These are phyloP conservation scores for Heliothis peltigera DNA, from an alignment of 2,888 invertebrate genomes.

Conservation along the genomic window DNA sequence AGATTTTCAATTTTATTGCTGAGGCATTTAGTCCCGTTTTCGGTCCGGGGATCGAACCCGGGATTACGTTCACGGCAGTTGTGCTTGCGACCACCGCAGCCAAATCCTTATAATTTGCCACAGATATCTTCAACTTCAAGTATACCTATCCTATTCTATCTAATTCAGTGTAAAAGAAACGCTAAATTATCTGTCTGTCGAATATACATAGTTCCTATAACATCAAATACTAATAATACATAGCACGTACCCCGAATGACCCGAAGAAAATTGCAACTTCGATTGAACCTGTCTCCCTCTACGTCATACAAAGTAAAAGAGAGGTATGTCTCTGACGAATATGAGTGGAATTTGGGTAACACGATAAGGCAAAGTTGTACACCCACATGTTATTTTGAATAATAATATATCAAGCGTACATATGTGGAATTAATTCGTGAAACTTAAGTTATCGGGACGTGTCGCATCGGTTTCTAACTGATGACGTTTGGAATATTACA, in stretches of 20 bases:
- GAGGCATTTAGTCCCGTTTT: too few relatives aligned
- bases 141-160: constrained; percentile 20
- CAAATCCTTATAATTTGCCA: too few relatives aligned
- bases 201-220: constrained; percentile 3
- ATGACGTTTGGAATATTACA: constrained; percentile 24
- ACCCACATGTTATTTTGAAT: constrained; percentile 53
- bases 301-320: constrained; percentile 20
- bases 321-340: constrained; percentile 37
- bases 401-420: constrained; percentile 57
- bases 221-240: constrained; percentile 21
- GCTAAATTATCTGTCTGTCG: background rate
- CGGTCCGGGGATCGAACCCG: too few relatives aligned
- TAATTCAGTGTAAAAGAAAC: constrained; percentile 29
- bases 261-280: constrained; percentile 24
- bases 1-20: too few relatives aligned
- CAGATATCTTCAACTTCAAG: constrained; percentile 16
- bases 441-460: constrained; percentile 48
- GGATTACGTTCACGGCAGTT: too few relatives aligned
- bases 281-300: constrained; percentile 40
- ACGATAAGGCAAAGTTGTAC: constrained; percentile 59
- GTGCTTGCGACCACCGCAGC: too few relatives aligned
- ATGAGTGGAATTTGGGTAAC: constrained; percentile 56
- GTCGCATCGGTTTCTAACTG: constrained; percentile 37
- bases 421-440: constrained; percentile 58
- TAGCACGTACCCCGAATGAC: constrained; percentile 18